Evolutionary conservation across 2,888 invertebrate species (phyloP).

Genomic region (Morpho helenor): DNA sequence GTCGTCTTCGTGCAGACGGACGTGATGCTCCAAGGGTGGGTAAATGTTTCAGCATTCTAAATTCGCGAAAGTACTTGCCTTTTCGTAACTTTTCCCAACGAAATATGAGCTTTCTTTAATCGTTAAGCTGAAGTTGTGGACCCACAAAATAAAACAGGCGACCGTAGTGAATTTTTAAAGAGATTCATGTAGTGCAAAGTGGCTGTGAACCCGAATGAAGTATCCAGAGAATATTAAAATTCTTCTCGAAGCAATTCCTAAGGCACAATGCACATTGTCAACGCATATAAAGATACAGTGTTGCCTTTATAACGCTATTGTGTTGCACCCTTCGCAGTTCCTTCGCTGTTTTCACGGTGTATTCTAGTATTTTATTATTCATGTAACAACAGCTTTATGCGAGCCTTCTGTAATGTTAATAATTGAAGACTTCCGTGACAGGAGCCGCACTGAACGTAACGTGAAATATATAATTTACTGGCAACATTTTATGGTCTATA

Average conservation of each 20-base stretch:
- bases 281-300: slow-evolving; percentile 71
- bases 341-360: slow-evolving; percentile 65
- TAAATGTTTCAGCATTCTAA: slow-evolving; percentile 9
- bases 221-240: slow-evolving; percentile 45
- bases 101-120: slow-evolving; percentile 20
- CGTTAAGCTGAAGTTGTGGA: slow-evolving; percentile 19
- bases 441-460: slow-evolving; percentile 40
- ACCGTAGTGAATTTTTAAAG: slow-evolving; percentile 41
- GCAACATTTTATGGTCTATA: slow-evolving; percentile 28
- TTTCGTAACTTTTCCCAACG: slow-evolving; percentile 9
- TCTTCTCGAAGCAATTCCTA: slow-evolving; percentile 38
- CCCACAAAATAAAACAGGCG: slow-evolving; percentile 16
- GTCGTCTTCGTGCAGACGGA: no score
- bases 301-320: slow-evolving; percentile 73
- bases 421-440: slow-evolving; percentile 67
- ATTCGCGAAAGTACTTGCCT: slow-evolving; percentile 9
- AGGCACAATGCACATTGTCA: slow-evolving; percentile 74
- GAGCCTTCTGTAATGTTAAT: slow-evolving; percentile 65
- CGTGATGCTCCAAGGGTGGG: background rate
- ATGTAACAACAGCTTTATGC: slow-evolving; percentile 65
- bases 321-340: slow-evolving; percentile 63
- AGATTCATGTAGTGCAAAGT: slow-evolving; percentile 23
- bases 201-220: slow-evolving; percentile 45
- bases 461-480: slow-evolving; percentile 39
- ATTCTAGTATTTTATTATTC: slow-evolving; percentile 72